Conservation (phyloP, 1,140 invertebrate species). For the Drosophila azteca region DNA sequence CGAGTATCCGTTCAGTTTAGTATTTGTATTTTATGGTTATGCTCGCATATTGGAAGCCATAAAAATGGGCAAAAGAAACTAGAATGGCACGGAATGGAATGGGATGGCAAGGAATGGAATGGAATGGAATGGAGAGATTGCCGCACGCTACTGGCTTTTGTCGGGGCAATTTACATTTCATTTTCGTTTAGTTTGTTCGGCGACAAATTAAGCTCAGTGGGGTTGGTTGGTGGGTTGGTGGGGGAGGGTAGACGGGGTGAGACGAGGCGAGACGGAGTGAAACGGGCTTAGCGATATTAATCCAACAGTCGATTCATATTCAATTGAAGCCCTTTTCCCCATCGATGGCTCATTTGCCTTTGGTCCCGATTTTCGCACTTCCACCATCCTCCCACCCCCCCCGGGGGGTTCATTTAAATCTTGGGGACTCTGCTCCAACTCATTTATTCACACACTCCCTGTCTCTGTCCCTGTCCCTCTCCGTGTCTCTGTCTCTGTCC, state of each 20-base stretch:
- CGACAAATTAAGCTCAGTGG: constrained; percentile 35
- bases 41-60: constrained; percentile 44
- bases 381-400: too few relatives aligned
- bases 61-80: constrained; percentile 32
- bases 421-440: constrained; percentile 17
- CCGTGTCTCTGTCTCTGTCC: background rate
- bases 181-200: constrained; percentile 46
- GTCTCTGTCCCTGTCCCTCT: background rate
- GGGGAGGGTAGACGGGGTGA: background rate
- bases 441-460: constrained; percentile 41
- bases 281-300: constrained; percentile 37
- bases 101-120: background rate
- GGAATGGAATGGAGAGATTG: constrained; percentile 11
- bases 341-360: constrained; percentile 63
- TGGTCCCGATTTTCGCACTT: constrained; percentile 48
- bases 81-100: constrained; percentile 9
- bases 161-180: constrained; percentile 62
- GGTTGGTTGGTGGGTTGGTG: background rate
- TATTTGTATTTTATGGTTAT: constrained; percentile 67
- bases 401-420: too few relatives aligned
- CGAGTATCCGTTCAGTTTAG: background rate
- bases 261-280: too few relatives aligned
- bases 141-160: constrained; percentile 8
- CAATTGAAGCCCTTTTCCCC: constrained; percentile 60
- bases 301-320: constrained; percentile 68